phyloP scores from a whole-genome alignment of 1,140 invertebrate genomes.

The Papilio aristodemus region DNA sequence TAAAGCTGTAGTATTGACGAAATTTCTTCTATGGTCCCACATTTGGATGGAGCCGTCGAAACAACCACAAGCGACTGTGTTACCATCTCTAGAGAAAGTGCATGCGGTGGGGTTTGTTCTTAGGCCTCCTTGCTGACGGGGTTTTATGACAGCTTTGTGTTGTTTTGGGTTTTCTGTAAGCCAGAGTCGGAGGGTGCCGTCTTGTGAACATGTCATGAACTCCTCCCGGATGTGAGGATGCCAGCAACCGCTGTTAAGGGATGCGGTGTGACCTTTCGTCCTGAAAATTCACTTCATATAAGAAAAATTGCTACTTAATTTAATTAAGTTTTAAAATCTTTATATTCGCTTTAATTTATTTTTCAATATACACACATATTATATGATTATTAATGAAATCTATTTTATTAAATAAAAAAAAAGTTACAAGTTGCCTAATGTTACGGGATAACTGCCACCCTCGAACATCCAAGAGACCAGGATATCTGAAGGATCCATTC shows the following conservation, averaged over 20 bases:
- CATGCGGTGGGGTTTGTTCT: conserved; percentile 94
- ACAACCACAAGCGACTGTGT: conserved; percentile 94
- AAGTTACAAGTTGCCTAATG: too few species aligned
- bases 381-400: too few species aligned
- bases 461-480: too few species aligned
- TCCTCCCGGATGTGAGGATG: conserved; percentile 95
- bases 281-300: too few species aligned
- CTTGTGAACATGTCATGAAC: conserved; percentile 96
- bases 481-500: too few species aligned
- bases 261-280: conserved; percentile 97
- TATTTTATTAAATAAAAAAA: too few species aligned
- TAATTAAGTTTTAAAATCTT: too few species aligned
- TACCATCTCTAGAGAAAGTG: conserved; percentile 92
- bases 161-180: conserved; percentile 87
- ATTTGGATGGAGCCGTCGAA: conserved; percentile 98
- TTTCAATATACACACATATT: too few species aligned
- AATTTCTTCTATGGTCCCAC: conserved; percentile 96
- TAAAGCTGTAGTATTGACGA: conserved; percentile 89
- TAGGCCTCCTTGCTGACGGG: conserved; percentile 92
- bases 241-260: conserved; percentile 95
- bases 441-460: too few species aligned
- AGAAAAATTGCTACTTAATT: too few species aligned
- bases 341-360: too few species aligned
- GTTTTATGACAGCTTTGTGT: conserved; percentile 94
- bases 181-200: conserved; percentile 96